Evolutionary conservation across 2,888 invertebrate genomes (phyloP).

Genomic region (Catotricha subobsoleta): DNA sequence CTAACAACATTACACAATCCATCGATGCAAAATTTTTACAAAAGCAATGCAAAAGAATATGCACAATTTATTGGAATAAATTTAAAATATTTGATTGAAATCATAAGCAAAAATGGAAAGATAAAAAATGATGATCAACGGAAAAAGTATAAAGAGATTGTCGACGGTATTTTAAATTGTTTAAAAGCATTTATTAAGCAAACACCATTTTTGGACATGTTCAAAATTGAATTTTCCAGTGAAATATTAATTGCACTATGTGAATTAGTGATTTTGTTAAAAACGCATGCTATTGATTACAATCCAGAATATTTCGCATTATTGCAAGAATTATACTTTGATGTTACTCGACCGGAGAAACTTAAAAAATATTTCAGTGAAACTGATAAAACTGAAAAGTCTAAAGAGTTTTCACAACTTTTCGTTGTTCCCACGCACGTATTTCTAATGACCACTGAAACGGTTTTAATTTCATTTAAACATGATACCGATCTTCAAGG

Average conservation of each 20-base stretch:
- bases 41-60: constrained; percentile 6
- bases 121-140: background rate
- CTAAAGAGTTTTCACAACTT: background rate
- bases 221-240: background rate
- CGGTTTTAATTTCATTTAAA: background rate
- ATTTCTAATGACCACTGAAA: background rate
- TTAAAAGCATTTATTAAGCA: constrained; percentile 5
- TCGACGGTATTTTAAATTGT: background rate
- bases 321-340: constrained; percentile 6
- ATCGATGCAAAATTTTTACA: constrained; percentile 8
- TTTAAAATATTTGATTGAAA: background rate
- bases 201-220: constrained; percentile 6
- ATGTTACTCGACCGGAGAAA: constrained; percentile 1
- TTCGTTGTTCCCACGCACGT: constrained; percentile 1
- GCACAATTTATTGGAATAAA: background rate
- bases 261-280: background rate
- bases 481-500: background rate
- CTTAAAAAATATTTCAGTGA: background rate
- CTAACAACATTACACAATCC: constrained; percentile 1
- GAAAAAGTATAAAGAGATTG: background rate
- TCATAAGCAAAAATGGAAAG: background rate
- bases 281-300: background rate
- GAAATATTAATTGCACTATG: background rate
- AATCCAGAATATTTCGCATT: background rate
- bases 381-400: too few species aligned